phyloP scores from a whole-genome alignment of 2,888 invertebrate species.

The Thumatha senex region DNA sequence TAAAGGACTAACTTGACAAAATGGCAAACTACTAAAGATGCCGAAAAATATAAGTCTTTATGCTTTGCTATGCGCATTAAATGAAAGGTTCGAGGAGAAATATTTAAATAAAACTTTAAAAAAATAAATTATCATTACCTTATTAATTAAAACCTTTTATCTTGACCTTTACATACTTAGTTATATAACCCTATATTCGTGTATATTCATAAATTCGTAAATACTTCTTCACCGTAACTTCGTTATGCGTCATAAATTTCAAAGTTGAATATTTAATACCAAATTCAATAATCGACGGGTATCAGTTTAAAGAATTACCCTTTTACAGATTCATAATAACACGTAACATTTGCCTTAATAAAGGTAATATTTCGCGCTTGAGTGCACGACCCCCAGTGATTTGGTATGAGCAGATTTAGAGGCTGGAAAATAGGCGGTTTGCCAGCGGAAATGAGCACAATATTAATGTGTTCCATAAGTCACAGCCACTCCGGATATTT shows the following conservation, averaged over 20 bases:
- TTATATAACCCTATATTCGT: no score
- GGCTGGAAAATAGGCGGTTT: slow-evolving; percentile 65
- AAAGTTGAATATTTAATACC: slow-evolving; percentile 7
- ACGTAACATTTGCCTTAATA: slow-evolving; percentile 24
- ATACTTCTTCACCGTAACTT: not conserved
- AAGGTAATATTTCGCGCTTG: slow-evolving; percentile 30
- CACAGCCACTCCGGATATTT: slow-evolving; percentile 67
- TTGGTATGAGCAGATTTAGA: slow-evolving; percentile 49
- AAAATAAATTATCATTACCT: no score
- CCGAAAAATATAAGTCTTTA: no score
- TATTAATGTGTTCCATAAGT: slow-evolving; percentile 78
- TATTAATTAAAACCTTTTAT: no score
- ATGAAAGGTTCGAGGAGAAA: no score
- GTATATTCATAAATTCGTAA: not conserved
- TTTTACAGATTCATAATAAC: slow-evolving; percentile 13
- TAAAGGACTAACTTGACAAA: no score
- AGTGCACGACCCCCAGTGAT: slow-evolving; percentile 26
- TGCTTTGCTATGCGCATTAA: no score
- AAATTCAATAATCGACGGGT: slow-evolving; percentile 3
- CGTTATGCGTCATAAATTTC: not conserved
- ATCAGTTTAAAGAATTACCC: not conserved
- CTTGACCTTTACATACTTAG: no score
- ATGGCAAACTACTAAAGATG: no score
- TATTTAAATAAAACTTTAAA: no score
- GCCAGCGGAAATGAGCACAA: slow-evolving; percentile 71